phyloP scores from a whole-genome alignment of 2,113 vertebrate genomes.

The Erpornis zantholeuca region DNA sequence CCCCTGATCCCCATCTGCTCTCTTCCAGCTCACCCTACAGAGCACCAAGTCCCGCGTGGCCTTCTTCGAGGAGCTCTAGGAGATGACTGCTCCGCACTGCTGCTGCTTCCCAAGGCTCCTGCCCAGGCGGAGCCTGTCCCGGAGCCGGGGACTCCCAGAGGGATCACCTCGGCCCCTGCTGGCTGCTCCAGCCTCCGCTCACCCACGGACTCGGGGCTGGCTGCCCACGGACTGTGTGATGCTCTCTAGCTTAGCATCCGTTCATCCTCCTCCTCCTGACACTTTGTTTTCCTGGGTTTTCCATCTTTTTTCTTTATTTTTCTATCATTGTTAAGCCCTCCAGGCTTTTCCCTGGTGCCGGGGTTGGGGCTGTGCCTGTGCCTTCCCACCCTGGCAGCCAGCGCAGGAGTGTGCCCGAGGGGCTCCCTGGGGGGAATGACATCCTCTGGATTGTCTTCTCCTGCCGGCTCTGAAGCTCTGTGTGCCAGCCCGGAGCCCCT shows the following conservation, averaged over 20 bases:
- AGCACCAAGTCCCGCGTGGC: conserved; percentile 94
- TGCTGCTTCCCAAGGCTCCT: background rate
- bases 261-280: background rate
- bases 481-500: background rate
- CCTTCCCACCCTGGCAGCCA: background rate
- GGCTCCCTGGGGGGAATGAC: background rate
- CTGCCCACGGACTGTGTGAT: background rate
- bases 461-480: background rate
- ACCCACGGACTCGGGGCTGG: background rate
- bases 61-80: conserved; percentile 93
- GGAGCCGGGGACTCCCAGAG: background rate
- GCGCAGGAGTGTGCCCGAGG: background rate
- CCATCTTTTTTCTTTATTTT: background rate
- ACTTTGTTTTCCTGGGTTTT: background rate
- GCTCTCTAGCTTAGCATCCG: background rate
- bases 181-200: background rate
- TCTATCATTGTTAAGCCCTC: background rate
- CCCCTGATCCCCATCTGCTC: conserved; percentile 47
- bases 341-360: background rate
- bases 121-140: background rate
- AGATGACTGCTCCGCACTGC: background rate
- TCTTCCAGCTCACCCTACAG: conserved; percentile 91
- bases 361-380: background rate
- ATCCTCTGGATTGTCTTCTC: background rate
- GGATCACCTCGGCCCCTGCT: background rate